A percentile compares a stretch with the other conserved stretches of the same genome.
Conservation (phyloP, 2,113 vertebrate species). For the Antennarius striatus region DNA sequence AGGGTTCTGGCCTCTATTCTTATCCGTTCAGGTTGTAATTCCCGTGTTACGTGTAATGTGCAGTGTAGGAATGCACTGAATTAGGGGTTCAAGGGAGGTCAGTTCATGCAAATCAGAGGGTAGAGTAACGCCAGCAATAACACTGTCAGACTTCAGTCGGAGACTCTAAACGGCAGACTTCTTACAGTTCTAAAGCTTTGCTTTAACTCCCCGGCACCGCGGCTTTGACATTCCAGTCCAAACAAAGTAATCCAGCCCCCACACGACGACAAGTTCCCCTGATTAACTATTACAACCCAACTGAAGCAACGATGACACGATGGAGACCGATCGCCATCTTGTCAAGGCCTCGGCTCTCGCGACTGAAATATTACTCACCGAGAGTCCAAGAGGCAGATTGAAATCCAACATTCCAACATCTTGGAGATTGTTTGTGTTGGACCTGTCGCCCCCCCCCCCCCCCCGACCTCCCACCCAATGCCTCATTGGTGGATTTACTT, state of each 20-base stretch:
- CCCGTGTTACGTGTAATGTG: neutral
- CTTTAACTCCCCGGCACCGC: constrained; percentile 4
- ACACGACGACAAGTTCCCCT: constrained; percentile 35
- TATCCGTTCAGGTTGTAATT: constrained; percentile 23
- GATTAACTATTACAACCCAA: constrained; percentile 68
- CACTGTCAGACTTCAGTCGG: too few relatives aligned
- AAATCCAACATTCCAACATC: constrained; percentile 7
- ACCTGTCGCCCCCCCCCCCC: constrained; percentile 11
- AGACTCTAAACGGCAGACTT: constrained; percentile 12
- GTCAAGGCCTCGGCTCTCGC: constrained; percentile 36
- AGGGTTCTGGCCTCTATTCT: constrained; percentile 27
- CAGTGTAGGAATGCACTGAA: constrained; percentile 13
- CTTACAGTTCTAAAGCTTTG: neutral
- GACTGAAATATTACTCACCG: constrained; percentile 57
- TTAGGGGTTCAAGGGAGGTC: constrained; percentile 37
- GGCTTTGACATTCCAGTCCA: constrained; percentile 37
- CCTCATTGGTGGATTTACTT: constrained; percentile 50
- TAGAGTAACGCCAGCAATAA: too few relatives aligned
- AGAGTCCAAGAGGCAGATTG: constrained; percentile 25
- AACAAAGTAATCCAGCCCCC: constrained; percentile 42
- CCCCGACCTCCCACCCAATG: constrained; percentile 42
- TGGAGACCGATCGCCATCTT: constrained; percentile 30
- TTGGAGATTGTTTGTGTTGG: constrained; percentile 60
- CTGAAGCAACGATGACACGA: constrained; percentile 33
- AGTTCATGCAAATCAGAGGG: constrained; percentile 26